Percentiles rank a stretch among this genome's conserved stretches.
phyloP scores from a whole-genome alignment of 2,113 vertebrate species.

The Corvus cornix region DNA sequence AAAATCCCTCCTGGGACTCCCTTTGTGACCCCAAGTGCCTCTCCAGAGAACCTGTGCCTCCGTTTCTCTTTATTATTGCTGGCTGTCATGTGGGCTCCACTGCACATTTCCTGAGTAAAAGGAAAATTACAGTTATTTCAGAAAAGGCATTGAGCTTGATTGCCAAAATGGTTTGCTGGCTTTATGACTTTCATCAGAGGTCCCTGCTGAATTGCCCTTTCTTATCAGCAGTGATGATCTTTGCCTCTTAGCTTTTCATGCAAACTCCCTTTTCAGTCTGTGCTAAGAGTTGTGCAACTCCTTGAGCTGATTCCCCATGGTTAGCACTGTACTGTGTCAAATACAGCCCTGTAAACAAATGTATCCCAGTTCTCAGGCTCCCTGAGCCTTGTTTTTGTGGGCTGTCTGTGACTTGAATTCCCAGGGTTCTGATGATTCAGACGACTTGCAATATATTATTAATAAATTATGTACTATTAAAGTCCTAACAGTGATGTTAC shows the following conservation, averaged over 20 bases:
- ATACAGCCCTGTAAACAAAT: neutral
- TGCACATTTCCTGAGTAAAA: neutral
- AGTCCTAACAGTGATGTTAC: neutral
- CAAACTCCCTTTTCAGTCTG: neutral
- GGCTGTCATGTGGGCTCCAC: neutral
- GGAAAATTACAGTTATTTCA: neutral
- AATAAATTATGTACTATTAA: neutral
- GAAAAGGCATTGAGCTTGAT: neutral
- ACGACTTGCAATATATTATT: neutral
- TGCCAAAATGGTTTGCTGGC: neutral
- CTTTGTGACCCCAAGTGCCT: neutral
- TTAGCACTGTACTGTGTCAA: neutral
- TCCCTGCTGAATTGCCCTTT: neutral
- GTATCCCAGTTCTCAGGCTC: neutral
- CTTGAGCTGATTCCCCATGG: neutral
- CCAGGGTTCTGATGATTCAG: slow-evolving; percentile 9
- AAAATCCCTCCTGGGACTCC: neutral
- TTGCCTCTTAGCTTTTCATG: neutral
- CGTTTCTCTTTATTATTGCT: neutral
- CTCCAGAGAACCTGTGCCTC: neutral
- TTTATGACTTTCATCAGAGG: neutral
- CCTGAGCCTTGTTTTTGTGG: neutral
- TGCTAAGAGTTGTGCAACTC: neutral
- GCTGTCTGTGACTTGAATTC: neutral
- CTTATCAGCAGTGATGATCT: neutral